Evolutionary conservation across 2,113 vertebrate genomes (phyloP), one percentile per base, ranked within the genome.

Genomic region (Alethe castanea): DNA sequence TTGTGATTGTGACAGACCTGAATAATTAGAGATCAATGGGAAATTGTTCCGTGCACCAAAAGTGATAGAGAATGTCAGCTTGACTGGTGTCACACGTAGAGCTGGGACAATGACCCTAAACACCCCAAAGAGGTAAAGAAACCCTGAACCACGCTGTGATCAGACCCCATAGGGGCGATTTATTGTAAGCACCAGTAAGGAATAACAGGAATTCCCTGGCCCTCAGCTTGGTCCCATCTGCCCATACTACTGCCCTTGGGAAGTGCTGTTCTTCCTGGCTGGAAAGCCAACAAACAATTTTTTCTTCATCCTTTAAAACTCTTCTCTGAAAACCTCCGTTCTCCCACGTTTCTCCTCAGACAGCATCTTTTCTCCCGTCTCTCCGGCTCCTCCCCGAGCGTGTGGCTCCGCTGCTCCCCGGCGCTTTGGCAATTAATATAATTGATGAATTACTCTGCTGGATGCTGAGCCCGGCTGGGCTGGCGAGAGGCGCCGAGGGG

Each of bases 391-490:
- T 53, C 59, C 9, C 1, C 0, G 7, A 7, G 12, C 25, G 1
- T 11, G 25, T 0, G 16, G 59, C 5, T 2, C 7, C 2, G 1
- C 73, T 54, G n/a, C 33, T 44, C 31, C 52, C 5, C 2, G 2
- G 14, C 2, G 4, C 57, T 53, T 44, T 22, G 14, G 36, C 96
- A 98, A 97, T 97, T 98, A 97, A 97, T 93, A 33, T 95, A 96
- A 98, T 97, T 97, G 28, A 29, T 33, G 53, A 98, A 97, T 97
- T 97, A 96, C 96, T 94, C 38, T 96, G 96, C 98, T 97, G 96
- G 91, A 95, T 61, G 31, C 42, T 31, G 60, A 71, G n/a, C 76
- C 90, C 90, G 78, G 36, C 40, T 47, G 33, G 28, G 35, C n/a
- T 20, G 92, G 71, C 52, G 33, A 92, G 70, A 4, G 69, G 25